Evolutionary conservation across 2,113 vertebrate genomes (phyloP).

Genomic region (Odocoileus hemionus): DNA sequence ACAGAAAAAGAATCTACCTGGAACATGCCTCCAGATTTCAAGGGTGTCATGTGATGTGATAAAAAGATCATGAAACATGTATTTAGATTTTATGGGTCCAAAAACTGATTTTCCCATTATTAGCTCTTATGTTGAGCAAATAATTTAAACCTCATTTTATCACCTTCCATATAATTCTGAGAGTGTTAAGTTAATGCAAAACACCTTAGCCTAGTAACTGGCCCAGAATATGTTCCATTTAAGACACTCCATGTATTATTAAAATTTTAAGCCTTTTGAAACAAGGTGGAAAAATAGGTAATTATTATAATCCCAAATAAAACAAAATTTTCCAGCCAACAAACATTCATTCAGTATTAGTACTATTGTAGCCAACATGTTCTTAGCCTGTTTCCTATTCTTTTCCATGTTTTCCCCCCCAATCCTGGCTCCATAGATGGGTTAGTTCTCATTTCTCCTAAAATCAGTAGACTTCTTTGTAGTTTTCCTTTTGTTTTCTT

Average conservation of each 20-base stretch:
- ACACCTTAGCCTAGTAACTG: neutral
- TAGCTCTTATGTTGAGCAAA: neutral
- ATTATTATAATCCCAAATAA: neutral
- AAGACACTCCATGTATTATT: neutral
- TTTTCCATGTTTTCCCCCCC: neutral
- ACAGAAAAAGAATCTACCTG: neutral
- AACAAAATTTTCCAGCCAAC: neutral
- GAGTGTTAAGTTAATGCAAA: neutral
- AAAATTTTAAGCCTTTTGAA: neutral
- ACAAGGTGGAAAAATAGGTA: neutral
- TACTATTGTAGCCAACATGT: neutral
- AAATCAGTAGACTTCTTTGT: neutral
- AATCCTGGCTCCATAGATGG: neutral
- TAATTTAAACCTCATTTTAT: neutral
- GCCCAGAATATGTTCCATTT: neutral
- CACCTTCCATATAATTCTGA: neutral
- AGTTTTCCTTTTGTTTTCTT: neutral
- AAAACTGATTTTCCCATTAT: neutral
- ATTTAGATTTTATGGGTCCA: neutral
- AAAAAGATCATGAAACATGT: neutral
- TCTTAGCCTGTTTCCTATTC: neutral
- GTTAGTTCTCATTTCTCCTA: neutral
- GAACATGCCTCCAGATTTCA: neutral
- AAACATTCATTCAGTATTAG: neutral
- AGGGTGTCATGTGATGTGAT: neutral